Conservation (phyloP, 2,888 invertebrate species). For the Dendrolimus houi region DNA sequence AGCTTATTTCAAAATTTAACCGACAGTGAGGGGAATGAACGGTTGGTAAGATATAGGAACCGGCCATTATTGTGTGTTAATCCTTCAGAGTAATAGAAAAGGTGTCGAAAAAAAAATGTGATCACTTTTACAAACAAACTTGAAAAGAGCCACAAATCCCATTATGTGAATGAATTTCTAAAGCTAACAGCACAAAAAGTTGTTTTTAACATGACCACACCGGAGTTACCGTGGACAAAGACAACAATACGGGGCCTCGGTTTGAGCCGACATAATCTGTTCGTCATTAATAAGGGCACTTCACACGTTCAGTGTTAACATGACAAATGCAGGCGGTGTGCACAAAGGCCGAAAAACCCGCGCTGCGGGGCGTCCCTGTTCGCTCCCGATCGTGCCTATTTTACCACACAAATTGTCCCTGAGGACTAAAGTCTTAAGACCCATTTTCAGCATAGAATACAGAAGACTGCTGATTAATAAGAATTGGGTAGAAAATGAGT, state of each 20-base stretch:
- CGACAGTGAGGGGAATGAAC: no score
- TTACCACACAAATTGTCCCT: constrained; percentile 29
- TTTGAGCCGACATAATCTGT: constrained; percentile 54
- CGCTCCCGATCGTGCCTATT: constrained; percentile 40
- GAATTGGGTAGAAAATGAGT: no score
- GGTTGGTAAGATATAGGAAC: no score
- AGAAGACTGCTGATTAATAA: no score
- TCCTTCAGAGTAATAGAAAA: not conserved
- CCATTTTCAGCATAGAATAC: no score
- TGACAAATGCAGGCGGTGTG: constrained; percentile 59
- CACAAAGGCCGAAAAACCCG: constrained; percentile 33
- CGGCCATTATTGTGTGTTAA: not conserved
- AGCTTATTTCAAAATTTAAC: no score
- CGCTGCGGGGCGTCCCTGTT: constrained; percentile 45
- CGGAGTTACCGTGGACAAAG: constrained; percentile 33
- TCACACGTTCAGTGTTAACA: constrained; percentile 71
- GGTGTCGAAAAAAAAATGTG: not conserved
- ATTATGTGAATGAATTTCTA: constrained; percentile 42
- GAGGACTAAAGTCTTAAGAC: constrained; percentile 4
- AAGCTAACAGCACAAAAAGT: constrained; percentile 41
- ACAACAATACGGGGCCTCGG: constrained; percentile 37
- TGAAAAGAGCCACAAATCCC: constrained; percentile 30
- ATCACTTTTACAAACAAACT: constrained; percentile 20
- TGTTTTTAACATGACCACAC: constrained; percentile 38
- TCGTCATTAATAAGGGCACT: constrained; percentile 68